A percentile compares a stretch with the other conserved stretches of the same genome.
phyloP scores from a whole-genome alignment of 2,888 invertebrate genomes.

The Chirona hameri region DNA sequence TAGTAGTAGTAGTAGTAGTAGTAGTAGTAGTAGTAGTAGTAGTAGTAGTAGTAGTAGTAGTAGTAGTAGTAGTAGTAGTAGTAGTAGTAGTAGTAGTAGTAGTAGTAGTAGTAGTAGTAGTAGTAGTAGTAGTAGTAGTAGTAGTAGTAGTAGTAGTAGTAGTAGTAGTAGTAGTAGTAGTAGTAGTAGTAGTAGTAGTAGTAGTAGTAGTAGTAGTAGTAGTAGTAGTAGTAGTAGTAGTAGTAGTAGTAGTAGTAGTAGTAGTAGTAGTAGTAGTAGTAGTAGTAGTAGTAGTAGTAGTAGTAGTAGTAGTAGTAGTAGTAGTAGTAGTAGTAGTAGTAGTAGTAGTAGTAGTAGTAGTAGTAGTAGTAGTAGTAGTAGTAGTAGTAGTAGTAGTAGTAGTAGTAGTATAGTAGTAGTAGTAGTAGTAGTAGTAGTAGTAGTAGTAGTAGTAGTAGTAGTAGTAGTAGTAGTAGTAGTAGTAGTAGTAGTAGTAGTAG shows the following conservation, averaged over 20 bases:
- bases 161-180: conserved; percentile 33
- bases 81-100: conserved; percentile 33
- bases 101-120: conserved; percentile 34
- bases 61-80: conserved; percentile 31
- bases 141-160: conserved; percentile 33
- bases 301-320: conserved; percentile 31
- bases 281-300: conserved; percentile 34
- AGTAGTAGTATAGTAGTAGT: no score
- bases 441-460: conserved; percentile 33
- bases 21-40: no score
- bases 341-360: conserved; percentile 33
- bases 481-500: no score
- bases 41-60: no score
- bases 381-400: no score
- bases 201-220: conserved; percentile 31
- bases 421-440: conserved; percentile 33
- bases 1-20: no score
- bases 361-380: conserved; percentile 30
- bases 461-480: conserved; percentile 33
- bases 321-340: conserved; percentile 32
- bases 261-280: conserved; percentile 33
- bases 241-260: conserved; percentile 33
- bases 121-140: conserved; percentile 34
- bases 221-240: conserved; percentile 34
- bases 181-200: conserved; percentile 31